Conservation (phyloP, 2,797 vertebrate genomes). For the Parauchenoglanis punctatus region DNA sequence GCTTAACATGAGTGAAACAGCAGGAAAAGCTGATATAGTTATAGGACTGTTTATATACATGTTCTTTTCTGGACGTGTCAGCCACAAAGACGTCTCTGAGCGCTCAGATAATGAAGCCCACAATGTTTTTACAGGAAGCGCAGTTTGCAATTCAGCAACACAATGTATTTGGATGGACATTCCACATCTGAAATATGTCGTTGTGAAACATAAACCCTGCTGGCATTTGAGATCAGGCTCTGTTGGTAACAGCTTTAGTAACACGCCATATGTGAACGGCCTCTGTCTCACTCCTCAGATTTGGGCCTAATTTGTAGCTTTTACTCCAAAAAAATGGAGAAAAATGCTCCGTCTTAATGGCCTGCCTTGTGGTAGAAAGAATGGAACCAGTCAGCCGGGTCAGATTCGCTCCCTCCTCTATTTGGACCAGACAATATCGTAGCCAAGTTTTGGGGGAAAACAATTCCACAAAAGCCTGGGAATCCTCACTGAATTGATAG, state of each 20-base stretch:
- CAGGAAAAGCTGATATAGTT: slow-evolving; percentile 60
- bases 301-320: slow-evolving; percentile 26
- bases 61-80: slow-evolving; percentile 56
- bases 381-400: slow-evolving; percentile 73
- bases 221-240: slow-evolving; percentile 47
- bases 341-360: slow-evolving; percentile 28
- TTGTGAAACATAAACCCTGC: slow-evolving; percentile 52
- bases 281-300: slow-evolving; percentile 35
- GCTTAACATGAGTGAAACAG: slow-evolving; percentile 57
- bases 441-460: slow-evolving; percentile 60
- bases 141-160: slow-evolving; percentile 58
- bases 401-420: slow-evolving; percentile 69
- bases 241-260: slow-evolving; percentile 46
- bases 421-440: slow-evolving; percentile 67
- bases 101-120: slow-evolving; percentile 48
- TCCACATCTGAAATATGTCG: slow-evolving; percentile 52
- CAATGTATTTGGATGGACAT: slow-evolving; percentile 52
- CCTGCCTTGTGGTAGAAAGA: slow-evolving; percentile 37
- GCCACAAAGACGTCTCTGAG: slow-evolving; percentile 46
- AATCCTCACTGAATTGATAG: slow-evolving; percentile 50
- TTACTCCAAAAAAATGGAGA: background rate
- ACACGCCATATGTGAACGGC: slow-evolving; percentile 24
- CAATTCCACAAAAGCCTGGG: slow-evolving; percentile 52
- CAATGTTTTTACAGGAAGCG: slow-evolving; percentile 57
- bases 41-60: slow-evolving; percentile 60